phyloP scores from a whole-genome alignment of 2,888 invertebrate species.

The Hartigia nigra region DNA sequence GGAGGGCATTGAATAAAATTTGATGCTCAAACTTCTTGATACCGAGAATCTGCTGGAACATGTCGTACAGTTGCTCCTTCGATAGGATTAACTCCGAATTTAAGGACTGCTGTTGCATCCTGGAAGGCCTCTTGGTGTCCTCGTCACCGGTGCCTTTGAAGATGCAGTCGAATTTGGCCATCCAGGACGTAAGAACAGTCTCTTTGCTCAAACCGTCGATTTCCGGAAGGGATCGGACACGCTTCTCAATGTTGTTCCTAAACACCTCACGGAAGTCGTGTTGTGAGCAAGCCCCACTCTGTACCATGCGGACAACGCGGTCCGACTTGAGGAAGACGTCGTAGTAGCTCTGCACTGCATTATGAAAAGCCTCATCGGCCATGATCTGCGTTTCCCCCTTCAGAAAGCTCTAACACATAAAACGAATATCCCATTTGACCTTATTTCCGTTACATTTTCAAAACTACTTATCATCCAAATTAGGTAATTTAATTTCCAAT shows the following conservation, averaged over 20 bases:
- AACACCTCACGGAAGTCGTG: constrained; percentile 99
- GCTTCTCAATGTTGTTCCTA: constrained; percentile 97
- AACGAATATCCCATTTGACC: not conserved
- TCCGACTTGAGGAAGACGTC: constrained; percentile 98
- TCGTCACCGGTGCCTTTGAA: constrained; percentile 92
- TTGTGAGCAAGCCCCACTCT: constrained; percentile 97
- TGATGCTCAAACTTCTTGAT: constrained; percentile 99
- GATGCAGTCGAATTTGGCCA: constrained; percentile 99
- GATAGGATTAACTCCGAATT: constrained; percentile 95
- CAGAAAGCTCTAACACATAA: constrained; percentile 80
- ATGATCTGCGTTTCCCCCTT: constrained; percentile 99
- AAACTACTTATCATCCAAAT: constrained; percentile 12
- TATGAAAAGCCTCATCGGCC: constrained; percentile 98
- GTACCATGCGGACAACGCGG: constrained; percentile 95
- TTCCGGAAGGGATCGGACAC: constrained; percentile 97
- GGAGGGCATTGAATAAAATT: constrained; percentile 96
- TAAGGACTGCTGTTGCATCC: constrained; percentile 88
- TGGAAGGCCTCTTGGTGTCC: constrained; percentile 85
- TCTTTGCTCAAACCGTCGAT: constrained; percentile 99
- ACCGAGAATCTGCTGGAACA: constrained; percentile 98
- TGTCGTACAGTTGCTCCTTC: constrained; percentile 99
- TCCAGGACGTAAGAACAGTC: constrained; percentile 98
- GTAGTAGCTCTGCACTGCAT: constrained; percentile 95
- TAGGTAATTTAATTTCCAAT: constrained; percentile 8
- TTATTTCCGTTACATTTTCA: not conserved